Evolutionary conservation across 2,113 vertebrate species (phyloP), one percentile per base, ranked within the genome.

Genomic region (Mastomys natalensis): DNA sequence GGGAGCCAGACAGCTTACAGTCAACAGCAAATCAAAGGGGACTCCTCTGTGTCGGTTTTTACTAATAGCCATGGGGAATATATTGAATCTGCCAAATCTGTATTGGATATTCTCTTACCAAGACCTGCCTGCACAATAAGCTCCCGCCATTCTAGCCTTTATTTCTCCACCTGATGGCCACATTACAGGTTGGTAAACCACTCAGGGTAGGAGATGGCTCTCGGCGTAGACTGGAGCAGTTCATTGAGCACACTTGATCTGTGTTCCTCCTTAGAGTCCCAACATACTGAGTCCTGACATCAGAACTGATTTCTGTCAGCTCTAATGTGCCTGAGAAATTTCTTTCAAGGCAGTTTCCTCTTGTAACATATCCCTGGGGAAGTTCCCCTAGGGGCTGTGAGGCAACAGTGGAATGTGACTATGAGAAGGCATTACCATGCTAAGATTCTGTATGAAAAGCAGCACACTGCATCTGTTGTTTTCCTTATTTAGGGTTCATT

Each of bases 401-500:
- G 80, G 92, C 85, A 85, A 55, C 95, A 84, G 77, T 74, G 68
- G 60, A 92, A 60, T 93, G 90, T 72, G 93, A 86, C 86, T 96
- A 40, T 95, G 95, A 72, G 87, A 89, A 90, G 86, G 81, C 90
- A 95, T 73, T 95, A 86, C 94, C 77, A 24, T 31, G 91, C 77
- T 89, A 87, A 92, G 95, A 89, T 85, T 95, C 62, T 88, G 37
- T 89, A 93, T 76, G 95, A 91, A 78, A 93, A 91, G 90, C 77
- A 74, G 95, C 72, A 53, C 16, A 7, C 43, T 68, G 37, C 95
- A 91, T 97, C 95, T 97, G 95, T 86, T 96, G 95, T 94, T 98
- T 97, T 97, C 96, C 89, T 95, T 62, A 95, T 89, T 93, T 87
- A 89, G 96, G 90, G 81, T 91, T 6, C 95, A 87, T 91, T 97